phyloP scores from a whole-genome alignment of 2,888 invertebrate species.

The Andricus curvator region DNA sequence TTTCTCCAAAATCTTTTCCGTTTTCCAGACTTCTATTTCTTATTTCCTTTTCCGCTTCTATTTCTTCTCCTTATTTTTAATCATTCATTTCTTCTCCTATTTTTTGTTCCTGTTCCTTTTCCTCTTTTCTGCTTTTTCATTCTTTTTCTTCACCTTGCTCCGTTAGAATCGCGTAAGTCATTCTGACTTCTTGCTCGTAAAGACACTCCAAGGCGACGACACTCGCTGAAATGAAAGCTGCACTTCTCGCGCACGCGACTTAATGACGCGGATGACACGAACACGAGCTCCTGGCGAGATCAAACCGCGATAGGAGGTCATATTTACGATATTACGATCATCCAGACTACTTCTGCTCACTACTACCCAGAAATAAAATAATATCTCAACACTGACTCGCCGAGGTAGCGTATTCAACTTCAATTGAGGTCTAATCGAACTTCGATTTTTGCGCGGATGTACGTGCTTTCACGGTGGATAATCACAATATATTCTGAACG shows the following conservation, averaged over 20 bases:
- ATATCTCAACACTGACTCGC: neutral
- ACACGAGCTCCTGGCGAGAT: slow-evolving; percentile 41
- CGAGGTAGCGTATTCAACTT: neutral
- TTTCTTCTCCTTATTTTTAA: neutral
- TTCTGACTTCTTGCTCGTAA: neutral
- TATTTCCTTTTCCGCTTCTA: neutral
- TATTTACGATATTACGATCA: slow-evolving; percentile 4
- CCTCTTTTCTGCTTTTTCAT: no score
- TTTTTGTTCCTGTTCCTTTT: neutral
- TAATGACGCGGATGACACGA: slow-evolving; percentile 42
- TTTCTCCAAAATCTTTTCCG: no score
- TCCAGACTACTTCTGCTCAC: no score
- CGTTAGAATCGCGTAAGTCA: neutral
- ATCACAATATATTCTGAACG: neutral
- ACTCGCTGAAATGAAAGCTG: slow-evolving; percentile 27
- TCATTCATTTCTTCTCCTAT: no score
- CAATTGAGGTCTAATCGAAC: neutral
- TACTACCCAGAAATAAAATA: neutral
- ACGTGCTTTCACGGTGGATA: neutral
- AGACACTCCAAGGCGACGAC: slow-evolving; percentile 14
- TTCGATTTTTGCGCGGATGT: neutral
- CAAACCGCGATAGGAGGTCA: slow-evolving; percentile 45
- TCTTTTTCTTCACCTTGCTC: neutral
- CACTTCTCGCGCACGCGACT: slow-evolving; percentile 50
- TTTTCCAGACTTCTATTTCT: no score